phyloP scores from a whole-genome alignment of 2,797 vertebrate genomes.

The Ammospiza maritima region DNA sequence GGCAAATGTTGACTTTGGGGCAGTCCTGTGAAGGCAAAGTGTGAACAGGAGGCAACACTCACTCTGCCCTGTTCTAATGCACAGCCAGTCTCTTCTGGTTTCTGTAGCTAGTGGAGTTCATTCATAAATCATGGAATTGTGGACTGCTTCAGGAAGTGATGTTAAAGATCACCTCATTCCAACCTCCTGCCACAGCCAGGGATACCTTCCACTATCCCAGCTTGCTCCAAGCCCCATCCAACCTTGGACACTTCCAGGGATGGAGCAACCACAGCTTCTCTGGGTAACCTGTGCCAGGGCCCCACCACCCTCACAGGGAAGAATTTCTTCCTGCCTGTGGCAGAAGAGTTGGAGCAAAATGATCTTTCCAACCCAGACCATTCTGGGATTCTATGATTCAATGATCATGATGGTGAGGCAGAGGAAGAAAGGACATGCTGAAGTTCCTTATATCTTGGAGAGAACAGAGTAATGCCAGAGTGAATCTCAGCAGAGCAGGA shows the following conservation, averaged over 20 bases:
- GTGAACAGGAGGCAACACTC: not conserved
- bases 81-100: not conserved
- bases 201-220: not conserved
- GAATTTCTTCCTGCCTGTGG: not conserved
- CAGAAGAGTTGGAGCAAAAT: not conserved
- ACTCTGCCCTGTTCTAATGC: not conserved
- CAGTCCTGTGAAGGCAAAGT: not conserved
- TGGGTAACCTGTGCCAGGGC: not conserved
- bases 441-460: not conserved
- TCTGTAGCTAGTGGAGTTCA: not conserved
- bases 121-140: not conserved
- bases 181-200: not conserved
- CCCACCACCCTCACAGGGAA: not conserved
- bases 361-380: not conserved
- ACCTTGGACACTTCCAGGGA: not conserved
- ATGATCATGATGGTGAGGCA: not conserved
- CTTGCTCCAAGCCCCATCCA: rapidly evolving
- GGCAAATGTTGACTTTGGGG: not conserved
- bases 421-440: not conserved
- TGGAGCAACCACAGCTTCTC: not conserved
- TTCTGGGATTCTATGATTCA: not conserved
- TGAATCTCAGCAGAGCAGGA: rapidly evolving
- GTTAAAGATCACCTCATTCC: not conserved
- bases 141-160: not conserved
- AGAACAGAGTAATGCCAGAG: not conserved